Evolutionary conservation across 2,113 vertebrate genomes (phyloP), one percentile per base, ranked within the genome.

Genomic region (Sminthopsis crassicaudata): DNA sequence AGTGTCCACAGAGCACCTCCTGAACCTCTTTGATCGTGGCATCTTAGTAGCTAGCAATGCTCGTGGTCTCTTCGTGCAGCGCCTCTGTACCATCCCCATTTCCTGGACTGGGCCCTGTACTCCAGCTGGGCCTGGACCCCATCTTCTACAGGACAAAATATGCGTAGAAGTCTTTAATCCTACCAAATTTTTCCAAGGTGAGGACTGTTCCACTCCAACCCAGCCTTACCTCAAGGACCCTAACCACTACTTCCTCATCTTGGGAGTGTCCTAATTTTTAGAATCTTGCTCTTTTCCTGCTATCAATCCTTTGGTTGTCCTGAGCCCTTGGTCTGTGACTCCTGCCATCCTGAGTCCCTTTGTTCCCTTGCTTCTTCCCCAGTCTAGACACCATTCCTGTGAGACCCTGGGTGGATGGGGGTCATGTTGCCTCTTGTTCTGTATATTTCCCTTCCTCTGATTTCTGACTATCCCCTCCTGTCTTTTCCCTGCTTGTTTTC

Each of bases 21-120:
- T 99, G 94, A 98, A 97, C 51, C 99, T 98, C 94, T 98, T 99
- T 89, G 98, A 99, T 94, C 98, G 96, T 25, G 99, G 99, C 0
- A 96, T 99, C 97, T 96, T 98, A 97, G 98, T 99, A 52, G 99
- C 98, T 95, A 99, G 98, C 96, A 98, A 97, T 24, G 24, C 52
- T 19, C 93, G 96, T 50, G 99, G 99, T 0, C 98, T 99, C 46
- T 99, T 99, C 50, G 98, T 98, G 22, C 98, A 97, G 89, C 97
- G 99, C 42, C 98, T 98, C 67, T 99, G 99, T 96, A 98, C 98
- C 60, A 98, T 99, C 3, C 98, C 98, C 55, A 97, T 99, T 93
- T 99, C 98, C 97, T 99, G 99, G 99, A 98, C 95, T 0, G 98
- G 99, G 4, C 98, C 99, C 0, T 98, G 98, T 92, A 88, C 92